Base-by-base conservation (phyloP, 2,888 invertebrate genomes). In the Nymphalis polychloros region DNA sequence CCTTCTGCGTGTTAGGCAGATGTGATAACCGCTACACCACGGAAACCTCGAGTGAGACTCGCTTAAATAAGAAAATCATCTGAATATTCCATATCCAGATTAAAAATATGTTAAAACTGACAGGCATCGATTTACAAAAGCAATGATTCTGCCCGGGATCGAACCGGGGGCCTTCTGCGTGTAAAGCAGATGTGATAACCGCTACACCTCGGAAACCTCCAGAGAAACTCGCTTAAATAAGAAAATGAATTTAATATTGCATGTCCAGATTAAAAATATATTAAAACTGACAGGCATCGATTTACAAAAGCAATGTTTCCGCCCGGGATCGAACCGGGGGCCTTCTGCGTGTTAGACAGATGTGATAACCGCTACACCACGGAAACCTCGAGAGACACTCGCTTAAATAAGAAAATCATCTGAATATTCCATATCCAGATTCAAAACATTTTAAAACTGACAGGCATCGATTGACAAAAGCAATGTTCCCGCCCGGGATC, bases 171-270 rank as follows among this genome's bases (percentile, higher is more conserved):
- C 96, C 96, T 96, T 96, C 96, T 96, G 96, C 96, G 96, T 96
- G 96, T 96, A 95, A 96, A 95, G 96, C 96, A 96, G 96, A 96
- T 95, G 96, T 96, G 96, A 96, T 96, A 96, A 96, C 96, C 96
- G 95, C 96, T 96, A 96, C 96, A 96, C 96, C 96, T 96, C 96
- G 95, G 95, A 96, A 96, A 95, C 95, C 46, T 23, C 23, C 2
- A 23, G 23, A 23, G n/a, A n/a, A n/a, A n/a, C n/a, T n/a, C n/a
- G n/a, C n/a, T n/a, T n/a, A n/a, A n/a, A n/a, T n/a, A n/a, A n/a
- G n/a, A n/a, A n/a, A n/a, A n/a, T n/a, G n/a, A n/a, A n/a, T n/a
- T n/a, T n/a, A n/a, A n/a, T n/a, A n/a, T n/a, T n/a, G n/a, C n/a
- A n/a, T n/a, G n/a, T n/a, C n/a, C n/a, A n/a, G n/a, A n/a, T n/a